These are phyloP conservation scores for Ellobium chinense DNA, from an alignment of 2,888 invertebrate genomes.

Conservation along the genomic window DNA sequence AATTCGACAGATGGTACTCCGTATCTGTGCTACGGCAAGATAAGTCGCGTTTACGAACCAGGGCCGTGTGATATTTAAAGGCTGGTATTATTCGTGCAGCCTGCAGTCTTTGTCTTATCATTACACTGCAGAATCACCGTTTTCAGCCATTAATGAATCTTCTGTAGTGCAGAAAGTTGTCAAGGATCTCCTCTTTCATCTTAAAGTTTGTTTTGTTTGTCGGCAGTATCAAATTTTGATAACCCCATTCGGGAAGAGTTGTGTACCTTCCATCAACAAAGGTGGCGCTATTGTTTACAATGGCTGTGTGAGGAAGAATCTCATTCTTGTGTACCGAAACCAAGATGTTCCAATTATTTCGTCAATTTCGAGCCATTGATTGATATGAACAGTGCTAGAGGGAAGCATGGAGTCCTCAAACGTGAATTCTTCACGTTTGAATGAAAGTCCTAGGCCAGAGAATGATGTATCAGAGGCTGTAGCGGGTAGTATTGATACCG, in stretches of 20 bases:
- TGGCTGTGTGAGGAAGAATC: constrained; percentile 43
- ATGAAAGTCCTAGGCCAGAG: constrained; percentile 15
- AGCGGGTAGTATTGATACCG: neutral
- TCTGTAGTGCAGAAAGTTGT: too few species aligned
- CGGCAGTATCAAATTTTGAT: neutral
- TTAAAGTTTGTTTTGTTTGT: too few species aligned
- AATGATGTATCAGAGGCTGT: constrained; percentile 3
- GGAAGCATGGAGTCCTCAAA: constrained; percentile 26
- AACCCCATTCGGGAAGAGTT: constrained; percentile 34
- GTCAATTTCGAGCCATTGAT: constrained; percentile 33
- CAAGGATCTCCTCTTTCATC: too few species aligned
- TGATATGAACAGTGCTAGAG: constrained; percentile 25
- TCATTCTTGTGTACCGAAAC: constrained; percentile 34
- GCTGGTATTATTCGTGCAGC: constrained; percentile 3
- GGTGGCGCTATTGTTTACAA: constrained; percentile 45
- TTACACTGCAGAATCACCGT: too few species aligned
- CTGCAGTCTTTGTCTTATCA: neutral
- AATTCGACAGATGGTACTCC: neutral
- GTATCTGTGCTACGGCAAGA: constrained; percentile 30
- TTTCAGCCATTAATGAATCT: too few species aligned
- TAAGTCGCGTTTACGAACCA: neutral
- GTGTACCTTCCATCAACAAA: constrained; percentile 35
- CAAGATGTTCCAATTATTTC: constrained; percentile 27
- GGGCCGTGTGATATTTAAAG: constrained; percentile 40
- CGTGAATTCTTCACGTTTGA: constrained; percentile 36